A percentile compares a stretch with the other conserved stretches of the same genome.
phyloP scores from a whole-genome alignment of 2,113 vertebrate genomes.

The Erythrolamprus reginae region DNA sequence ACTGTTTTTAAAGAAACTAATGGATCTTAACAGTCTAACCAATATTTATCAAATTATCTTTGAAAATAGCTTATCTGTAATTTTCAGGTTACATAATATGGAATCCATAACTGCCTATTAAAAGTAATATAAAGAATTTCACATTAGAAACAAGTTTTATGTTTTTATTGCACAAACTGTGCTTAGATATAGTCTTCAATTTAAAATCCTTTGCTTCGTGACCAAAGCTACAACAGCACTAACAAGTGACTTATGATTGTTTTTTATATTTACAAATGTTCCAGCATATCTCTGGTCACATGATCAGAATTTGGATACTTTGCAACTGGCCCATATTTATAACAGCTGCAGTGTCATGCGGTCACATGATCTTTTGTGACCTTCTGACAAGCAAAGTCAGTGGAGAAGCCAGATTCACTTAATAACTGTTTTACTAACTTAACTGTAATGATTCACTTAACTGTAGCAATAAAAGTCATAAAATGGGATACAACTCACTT shows the following conservation, averaged over 20 bases:
- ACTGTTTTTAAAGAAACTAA: not conserved
- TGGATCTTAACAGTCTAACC: not conserved
- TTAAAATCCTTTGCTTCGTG: not conserved
- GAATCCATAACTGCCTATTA: not conserved
- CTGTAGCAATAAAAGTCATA: not conserved
- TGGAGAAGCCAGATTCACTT: not conserved
- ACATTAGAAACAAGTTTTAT: not conserved
- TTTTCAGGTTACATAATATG: not conserved
- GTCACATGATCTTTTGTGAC: not conserved
- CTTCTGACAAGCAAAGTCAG: not conserved
- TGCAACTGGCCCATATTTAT: not conserved
- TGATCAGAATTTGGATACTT: not conserved
- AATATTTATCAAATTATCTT: slow-evolving; percentile 14
- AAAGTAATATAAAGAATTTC: not conserved
- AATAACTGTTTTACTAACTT: not conserved
- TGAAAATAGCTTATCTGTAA: not conserved
- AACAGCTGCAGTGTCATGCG: not conserved
- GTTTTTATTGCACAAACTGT: not conserved
- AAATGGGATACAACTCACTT: not conserved
- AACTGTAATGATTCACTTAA: not conserved
- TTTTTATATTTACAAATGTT: not conserved
- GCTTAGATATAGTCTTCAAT: not conserved
- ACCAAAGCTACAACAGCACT: not conserved
- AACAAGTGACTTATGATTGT: not conserved
- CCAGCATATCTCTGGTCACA: not conserved